A percentile compares a stretch with the other conserved stretches of the same genome.
Evolutionary conservation across 2,113 vertebrate genomes (phyloP).

Genomic region (Pseudopipra pipra): DNA sequence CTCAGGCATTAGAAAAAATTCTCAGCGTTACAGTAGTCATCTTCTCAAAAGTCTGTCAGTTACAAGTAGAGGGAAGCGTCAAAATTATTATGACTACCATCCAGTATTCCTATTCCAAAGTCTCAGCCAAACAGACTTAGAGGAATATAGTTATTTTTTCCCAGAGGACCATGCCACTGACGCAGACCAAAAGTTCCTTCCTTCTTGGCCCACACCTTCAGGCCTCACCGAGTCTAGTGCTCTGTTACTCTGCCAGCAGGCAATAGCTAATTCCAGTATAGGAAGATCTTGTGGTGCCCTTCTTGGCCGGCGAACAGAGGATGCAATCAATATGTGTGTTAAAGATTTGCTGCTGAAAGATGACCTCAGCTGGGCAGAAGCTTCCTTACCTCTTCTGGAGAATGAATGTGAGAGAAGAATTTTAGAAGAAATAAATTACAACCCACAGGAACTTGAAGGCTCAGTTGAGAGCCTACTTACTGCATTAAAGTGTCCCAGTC

Average conservation of each 20-base stretch:
- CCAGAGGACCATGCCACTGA: constrained; percentile 83
- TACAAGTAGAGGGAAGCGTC: constrained; percentile 58
- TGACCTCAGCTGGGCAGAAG: constrained; percentile 80
- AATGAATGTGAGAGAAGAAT: constrained; percentile 90
- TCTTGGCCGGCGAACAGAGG: constrained; percentile 52
- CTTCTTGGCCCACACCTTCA: constrained; percentile 84
- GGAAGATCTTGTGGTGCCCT: constrained; percentile 74
- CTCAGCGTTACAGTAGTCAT: background rate
- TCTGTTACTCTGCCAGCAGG: constrained; percentile 68
- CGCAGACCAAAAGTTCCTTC: constrained; percentile 49
- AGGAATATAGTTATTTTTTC: constrained; percentile 86
- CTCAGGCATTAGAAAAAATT: background rate
- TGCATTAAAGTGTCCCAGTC: constrained; percentile 80
- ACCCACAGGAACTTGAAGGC: background rate
- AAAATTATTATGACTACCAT: constrained; percentile 62
- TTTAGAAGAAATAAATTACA: constrained; percentile 72
- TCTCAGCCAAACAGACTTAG: constrained; percentile 75
- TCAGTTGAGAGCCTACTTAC: constrained; percentile 62
- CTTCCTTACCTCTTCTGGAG: constrained; percentile 83
- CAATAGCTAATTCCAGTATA: constrained; percentile 80
- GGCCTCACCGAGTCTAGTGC: constrained; percentile 75
- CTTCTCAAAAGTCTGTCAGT: background rate
- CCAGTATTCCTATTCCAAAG: constrained; percentile 68
- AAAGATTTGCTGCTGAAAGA: constrained; percentile 87
- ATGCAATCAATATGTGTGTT: constrained; percentile 80